These are phyloP conservation scores for Styela plicata DNA, from an alignment of 23 tunicate species.

Conservation along the genomic window DNA sequence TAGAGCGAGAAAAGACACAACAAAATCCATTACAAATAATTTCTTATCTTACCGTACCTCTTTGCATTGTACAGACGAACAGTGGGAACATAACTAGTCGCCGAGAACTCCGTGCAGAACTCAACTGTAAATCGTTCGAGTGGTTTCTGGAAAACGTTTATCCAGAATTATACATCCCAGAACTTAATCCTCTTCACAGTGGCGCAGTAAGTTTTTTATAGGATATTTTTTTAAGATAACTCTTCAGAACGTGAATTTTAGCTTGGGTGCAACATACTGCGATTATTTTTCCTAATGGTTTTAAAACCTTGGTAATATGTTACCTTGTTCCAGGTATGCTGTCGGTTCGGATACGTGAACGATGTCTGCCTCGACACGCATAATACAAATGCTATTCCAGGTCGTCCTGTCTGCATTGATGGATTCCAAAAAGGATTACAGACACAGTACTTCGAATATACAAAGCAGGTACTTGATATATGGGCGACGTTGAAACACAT, in stretches of 20 bases:
- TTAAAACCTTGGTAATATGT: too few relatives aligned
- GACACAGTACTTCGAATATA: slow-evolving; percentile 80
- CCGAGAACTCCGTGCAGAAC: slow-evolving; percentile 28
- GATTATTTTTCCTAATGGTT: too few relatives aligned
- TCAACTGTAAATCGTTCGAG: slow-evolving; percentile 72
- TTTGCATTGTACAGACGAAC: slow-evolving; percentile 58
- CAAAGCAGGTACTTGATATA: slow-evolving; percentile 86
- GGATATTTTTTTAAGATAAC: too few relatives aligned
- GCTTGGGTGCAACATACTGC: too few relatives aligned
- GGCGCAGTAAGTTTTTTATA: slow-evolving; percentile 73
- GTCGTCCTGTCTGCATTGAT: slow-evolving; percentile 66
- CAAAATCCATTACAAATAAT: too few relatives aligned
- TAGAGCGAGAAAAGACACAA: too few relatives aligned
- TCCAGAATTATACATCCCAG: slow-evolving; percentile 85
- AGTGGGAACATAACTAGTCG: slow-evolving; percentile 60
- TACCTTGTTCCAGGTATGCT: slow-evolving; percentile 52
- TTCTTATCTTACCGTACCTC: too few relatives aligned
- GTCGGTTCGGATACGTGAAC: slow-evolving; percentile 58
- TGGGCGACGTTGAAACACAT: not conserved
- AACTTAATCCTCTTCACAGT: slow-evolving; percentile 56
- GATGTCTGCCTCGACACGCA: slow-evolving; percentile 76
- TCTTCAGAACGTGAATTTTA: too few relatives aligned
- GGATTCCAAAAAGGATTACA: slow-evolving; percentile 21
- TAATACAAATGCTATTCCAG: slow-evolving; percentile 59
- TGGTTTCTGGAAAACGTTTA: slow-evolving; percentile 82